A percentile compares a stretch with the other conserved stretches of the same genome.
Evolutionary conservation across 2,113 vertebrate genomes (phyloP).

Genomic region (Ornithorhynchus anatinus): DNA sequence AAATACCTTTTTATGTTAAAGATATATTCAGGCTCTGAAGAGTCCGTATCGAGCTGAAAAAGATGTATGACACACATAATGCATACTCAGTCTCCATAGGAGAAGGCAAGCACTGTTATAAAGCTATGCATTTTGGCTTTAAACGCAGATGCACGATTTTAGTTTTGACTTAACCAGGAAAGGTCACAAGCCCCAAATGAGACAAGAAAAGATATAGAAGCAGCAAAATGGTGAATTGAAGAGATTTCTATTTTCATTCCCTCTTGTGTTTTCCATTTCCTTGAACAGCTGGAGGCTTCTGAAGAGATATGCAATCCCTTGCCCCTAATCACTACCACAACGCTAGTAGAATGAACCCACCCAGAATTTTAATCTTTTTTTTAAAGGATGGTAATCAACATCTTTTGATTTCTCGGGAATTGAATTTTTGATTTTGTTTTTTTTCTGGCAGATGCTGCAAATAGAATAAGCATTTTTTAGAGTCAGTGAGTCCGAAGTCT

Average conservation of each 20-base stretch:
- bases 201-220: not conserved
- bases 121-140: not conserved
- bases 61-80: not conserved
- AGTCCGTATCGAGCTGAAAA: not conserved
- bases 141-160: not conserved
- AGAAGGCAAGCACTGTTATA: not conserved
- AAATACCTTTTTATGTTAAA: not conserved
- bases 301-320: not conserved
- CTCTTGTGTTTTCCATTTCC: not conserved
- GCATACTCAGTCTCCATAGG: not conserved
- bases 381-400: not conserved
- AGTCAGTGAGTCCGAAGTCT: no score
- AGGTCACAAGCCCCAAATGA: not conserved
- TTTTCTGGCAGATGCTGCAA: no score
- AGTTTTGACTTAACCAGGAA: not conserved
- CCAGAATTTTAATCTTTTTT: not conserved
- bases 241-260: not conserved
- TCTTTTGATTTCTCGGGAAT: not conserved
- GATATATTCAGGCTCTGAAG: not conserved
- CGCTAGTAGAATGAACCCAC: not conserved
- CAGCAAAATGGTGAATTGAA: not conserved
- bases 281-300: not conserved
- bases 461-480: no score
- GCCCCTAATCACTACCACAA: not conserved
- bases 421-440: no score